phyloP scores from a whole-genome alignment of 2,797 vertebrate species.

The Hydrophis major region DNA sequence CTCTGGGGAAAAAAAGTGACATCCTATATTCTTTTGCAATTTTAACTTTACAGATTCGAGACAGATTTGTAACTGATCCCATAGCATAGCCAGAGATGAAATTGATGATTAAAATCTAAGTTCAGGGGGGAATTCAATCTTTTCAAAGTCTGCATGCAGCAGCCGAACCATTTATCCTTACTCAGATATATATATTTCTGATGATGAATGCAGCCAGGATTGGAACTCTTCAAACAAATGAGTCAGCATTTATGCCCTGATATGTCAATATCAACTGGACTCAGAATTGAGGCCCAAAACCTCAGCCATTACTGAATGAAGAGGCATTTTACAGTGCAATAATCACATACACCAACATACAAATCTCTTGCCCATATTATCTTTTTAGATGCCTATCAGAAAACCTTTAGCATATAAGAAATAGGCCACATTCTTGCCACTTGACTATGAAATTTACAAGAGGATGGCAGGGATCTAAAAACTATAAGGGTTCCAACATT shows the following conservation, averaged over 20 bases:
- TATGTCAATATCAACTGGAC: conserved; percentile 45
- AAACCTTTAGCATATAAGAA: conserved; percentile 20
- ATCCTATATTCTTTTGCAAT: conserved; percentile 36
- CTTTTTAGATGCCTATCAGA: conserved; percentile 31
- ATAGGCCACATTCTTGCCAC: conserved; percentile 34
- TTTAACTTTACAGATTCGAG: conserved; percentile 54
- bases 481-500: background rate
- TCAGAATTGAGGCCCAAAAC: conserved; percentile 45
- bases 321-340: conserved; percentile 18
- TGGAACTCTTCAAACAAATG: conserved; percentile 43
- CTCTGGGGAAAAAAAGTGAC: conserved; percentile 46
- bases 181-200: conserved; percentile 43
- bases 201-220: conserved; percentile 35
- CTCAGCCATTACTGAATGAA: conserved; percentile 25
- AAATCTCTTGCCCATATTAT: background rate
- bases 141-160: conserved; percentile 62
- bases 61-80: conserved; percentile 60
- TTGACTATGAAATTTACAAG: background rate
- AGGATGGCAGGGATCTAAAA: background rate
- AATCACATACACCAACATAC: background rate
- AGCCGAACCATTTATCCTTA: conserved; percentile 58
- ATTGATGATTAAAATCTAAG: conserved; percentile 65
- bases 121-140: conserved; percentile 60
- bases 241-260: conserved; percentile 42
- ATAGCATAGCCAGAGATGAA: conserved; percentile 61